Conservation (phyloP, 1,140 invertebrate species). For the Platorchestia sp. region DNA sequence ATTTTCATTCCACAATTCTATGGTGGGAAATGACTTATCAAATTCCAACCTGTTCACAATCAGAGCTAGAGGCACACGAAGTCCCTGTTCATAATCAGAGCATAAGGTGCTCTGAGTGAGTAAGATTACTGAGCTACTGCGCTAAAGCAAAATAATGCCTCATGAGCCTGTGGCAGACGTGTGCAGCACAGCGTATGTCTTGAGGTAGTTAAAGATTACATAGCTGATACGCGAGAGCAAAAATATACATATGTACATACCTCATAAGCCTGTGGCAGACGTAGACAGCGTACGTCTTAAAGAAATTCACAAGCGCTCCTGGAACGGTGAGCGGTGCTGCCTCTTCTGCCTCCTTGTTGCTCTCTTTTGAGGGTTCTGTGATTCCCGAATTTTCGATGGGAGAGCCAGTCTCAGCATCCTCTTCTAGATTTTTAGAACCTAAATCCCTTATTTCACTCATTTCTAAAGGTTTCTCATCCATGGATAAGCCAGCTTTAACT, state of each 20-base stretch:
- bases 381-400: not conserved
- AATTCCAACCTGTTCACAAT: too few relatives aligned
- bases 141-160: not conserved
- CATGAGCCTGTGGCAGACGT: constrained; percentile 5
- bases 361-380: not conserved
- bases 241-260: too few relatives aligned
- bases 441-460: not conserved
- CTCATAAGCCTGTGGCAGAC: constrained; percentile 12
- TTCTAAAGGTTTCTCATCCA: not conserved
- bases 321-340: not conserved
- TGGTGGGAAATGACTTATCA: too few relatives aligned
- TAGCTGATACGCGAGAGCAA: not conserved
- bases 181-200: not conserved
- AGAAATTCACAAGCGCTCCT: not conserved
- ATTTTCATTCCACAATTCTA: too few relatives aligned
- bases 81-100: too few relatives aligned
- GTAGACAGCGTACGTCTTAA: not conserved
- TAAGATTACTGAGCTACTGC: not conserved
- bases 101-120: too few relatives aligned
- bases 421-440: not conserved
- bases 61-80: too few relatives aligned
- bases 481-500: not conserved
- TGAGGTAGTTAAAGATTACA: not conserved
- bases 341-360: not conserved
- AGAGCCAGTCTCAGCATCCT: not conserved